Conservation (phyloP, 1,140 invertebrate genomes). For the Mercenaria mercenaria region DNA sequence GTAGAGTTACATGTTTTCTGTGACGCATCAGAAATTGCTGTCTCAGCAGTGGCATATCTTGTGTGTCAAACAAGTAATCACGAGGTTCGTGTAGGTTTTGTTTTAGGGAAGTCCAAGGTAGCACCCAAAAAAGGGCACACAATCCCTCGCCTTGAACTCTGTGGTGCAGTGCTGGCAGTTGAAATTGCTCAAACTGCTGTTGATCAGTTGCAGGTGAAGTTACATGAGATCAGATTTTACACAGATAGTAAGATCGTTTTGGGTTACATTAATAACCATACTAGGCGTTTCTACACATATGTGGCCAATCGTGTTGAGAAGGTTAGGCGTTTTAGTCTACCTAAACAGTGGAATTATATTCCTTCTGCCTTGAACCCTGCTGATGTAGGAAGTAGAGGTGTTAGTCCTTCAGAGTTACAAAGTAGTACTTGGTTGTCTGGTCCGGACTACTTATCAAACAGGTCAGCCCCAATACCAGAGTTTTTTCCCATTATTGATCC, state of each 20-base stretch:
- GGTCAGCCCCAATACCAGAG: no score
- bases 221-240: neutral
- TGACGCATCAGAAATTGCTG: no score
- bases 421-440: neutral
- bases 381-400: neutral
- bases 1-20: no score
- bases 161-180: slow-evolving; percentile 5
- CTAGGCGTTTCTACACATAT: slow-evolving; percentile 31
- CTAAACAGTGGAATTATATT: slow-evolving; percentile 37
- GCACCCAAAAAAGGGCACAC: neutral
- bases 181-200: neutral
- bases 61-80: no score
- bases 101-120: slow-evolving; percentile 15
- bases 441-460: neutral
- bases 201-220: neutral
- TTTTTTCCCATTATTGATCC: neutral
- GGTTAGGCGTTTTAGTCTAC: neutral
- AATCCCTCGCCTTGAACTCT: slow-evolving; percentile 23
- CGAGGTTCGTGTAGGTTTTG: no score
- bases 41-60: no score
- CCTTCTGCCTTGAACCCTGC: neutral
- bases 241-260: slow-evolving; percentile 26
- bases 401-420: neutral
- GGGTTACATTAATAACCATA: slow-evolving; percentile 47
- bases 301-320: slow-evolving; percentile 12